phyloP scores from a whole-genome alignment of 2,113 vertebrate genomes.

The Podocnemis expansa region DNA sequence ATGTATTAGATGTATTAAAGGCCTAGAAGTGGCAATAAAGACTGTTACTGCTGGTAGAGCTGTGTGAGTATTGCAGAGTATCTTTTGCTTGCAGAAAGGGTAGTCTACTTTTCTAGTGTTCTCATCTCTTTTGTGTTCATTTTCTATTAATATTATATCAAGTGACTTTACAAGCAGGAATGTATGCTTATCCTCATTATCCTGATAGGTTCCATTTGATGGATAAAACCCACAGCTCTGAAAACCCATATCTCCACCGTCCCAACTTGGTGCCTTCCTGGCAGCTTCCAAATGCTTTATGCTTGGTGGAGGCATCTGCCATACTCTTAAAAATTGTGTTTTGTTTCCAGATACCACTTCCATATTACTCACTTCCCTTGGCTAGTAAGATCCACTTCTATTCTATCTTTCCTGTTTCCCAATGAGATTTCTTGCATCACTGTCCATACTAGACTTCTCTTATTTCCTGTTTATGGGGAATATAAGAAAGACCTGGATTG shows the following conservation, averaged over 20 bases:
- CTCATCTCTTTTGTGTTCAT: not conserved
- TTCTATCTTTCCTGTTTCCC: not conserved
- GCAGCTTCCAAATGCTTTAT: not conserved
- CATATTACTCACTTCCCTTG: not conserved
- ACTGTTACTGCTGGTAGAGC: not conserved
- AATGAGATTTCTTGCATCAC: not conserved
- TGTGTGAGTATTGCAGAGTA: not conserved
- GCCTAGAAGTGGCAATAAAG: not conserved
- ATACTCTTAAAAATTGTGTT: not conserved
- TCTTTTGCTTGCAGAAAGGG: not conserved
- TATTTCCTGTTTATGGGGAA: slow-evolving; percentile 3
- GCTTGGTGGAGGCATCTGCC: not conserved
- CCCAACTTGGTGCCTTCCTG: not conserved
- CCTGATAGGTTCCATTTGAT: not conserved
- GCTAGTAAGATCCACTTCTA: not conserved
- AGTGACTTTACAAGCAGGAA: not conserved
- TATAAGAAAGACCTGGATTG: not conserved
- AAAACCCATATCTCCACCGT: not conserved
- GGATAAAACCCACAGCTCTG: not conserved
- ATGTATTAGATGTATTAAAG: not conserved
- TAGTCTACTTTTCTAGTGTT: not conserved
- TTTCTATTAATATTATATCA: not conserved
- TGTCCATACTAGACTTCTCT: not conserved
- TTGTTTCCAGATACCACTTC: not conserved
- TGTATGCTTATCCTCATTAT: not conserved